These are phyloP conservation scores for Centropus unirufus DNA, from an alignment of 2,113 vertebrate genomes.

Conservation along the genomic window DNA sequence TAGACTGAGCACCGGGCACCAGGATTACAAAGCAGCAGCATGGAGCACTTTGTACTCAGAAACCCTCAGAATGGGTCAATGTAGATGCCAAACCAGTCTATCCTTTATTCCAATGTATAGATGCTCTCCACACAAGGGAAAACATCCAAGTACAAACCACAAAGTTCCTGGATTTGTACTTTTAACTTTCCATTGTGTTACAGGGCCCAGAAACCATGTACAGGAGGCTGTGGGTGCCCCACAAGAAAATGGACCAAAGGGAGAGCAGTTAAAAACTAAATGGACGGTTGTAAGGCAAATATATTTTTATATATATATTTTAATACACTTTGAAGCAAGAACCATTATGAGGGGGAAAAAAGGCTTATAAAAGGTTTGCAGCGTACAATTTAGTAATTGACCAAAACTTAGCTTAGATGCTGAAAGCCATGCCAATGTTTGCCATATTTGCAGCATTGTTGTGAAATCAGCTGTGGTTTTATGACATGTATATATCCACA, in stretches of 20 bases:
- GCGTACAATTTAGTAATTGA: background rate
- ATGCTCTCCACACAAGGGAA: background rate
- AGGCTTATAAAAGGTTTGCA: background rate
- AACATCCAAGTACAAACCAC: background rate
- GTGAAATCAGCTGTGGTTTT: background rate
- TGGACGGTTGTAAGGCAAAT: background rate
- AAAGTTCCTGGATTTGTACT: background rate
- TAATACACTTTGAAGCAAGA: background rate
- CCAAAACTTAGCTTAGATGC: background rate
- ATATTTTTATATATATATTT: no score
- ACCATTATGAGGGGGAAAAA: background rate
- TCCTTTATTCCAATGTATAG: background rate
- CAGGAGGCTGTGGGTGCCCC: background rate
- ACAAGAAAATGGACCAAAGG: background rate
- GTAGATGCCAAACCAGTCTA: background rate
- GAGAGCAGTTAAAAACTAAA: background rate
- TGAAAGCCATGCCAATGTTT: background rate
- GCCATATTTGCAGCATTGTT: background rate
- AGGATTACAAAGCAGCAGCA: background rate
- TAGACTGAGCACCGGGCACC: background rate
- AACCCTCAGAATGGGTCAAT: background rate
- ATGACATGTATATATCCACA: background rate
- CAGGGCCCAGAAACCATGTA: background rate
- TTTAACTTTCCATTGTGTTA: background rate
- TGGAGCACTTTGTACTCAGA: background rate